Conservation (phyloP, 2,797 vertebrate species). For the Diplodus sargus region DNA sequence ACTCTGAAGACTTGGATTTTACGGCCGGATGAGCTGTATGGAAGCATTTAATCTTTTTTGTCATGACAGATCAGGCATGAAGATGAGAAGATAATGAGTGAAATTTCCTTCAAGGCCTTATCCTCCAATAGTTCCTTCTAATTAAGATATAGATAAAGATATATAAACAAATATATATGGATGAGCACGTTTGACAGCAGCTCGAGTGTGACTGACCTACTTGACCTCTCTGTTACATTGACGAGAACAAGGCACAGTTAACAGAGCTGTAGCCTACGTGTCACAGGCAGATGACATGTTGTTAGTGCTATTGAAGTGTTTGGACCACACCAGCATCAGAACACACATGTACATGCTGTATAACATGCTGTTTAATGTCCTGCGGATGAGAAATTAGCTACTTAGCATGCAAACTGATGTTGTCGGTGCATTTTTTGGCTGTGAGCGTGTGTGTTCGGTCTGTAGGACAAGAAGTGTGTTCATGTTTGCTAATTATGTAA, state of each 20-base stretch:
- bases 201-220: neutral
- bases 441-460: neutral
- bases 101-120: no score
- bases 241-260: neutral
- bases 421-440: neutral
- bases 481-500: neutral
- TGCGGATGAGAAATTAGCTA: neutral
- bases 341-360: neutral
- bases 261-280: neutral
- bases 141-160: no score
- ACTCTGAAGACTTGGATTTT: no score
- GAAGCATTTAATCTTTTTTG: no score
- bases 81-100: no score
- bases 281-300: neutral
- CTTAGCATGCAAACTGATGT: neutral
- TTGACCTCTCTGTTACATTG: neutral
- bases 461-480: neutral
- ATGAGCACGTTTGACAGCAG: neutral
- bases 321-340: neutral
- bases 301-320: neutral
- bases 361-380: neutral
- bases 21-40: no score
- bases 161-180: no score
- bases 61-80: no score
- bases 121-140: no score